A percentile compares a stretch with the other conserved stretches of the same genome.
Conservation (phyloP, 2,113 vertebrate species). For the Eptesicus fuscus region DNA sequence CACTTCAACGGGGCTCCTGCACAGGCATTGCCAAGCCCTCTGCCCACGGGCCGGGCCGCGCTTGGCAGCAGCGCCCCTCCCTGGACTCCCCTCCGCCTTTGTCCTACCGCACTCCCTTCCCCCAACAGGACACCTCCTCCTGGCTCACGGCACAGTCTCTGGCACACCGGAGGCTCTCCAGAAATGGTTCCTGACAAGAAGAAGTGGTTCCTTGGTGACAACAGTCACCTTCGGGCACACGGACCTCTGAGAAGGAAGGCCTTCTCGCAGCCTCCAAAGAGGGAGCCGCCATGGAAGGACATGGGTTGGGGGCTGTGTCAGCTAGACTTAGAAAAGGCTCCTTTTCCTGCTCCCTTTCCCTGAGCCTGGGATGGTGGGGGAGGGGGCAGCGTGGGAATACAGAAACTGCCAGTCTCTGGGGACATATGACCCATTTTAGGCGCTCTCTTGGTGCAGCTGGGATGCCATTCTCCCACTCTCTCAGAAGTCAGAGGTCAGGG, state of each 20-base stretch:
- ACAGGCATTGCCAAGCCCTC: conserved; percentile 38
- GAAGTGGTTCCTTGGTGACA: not conserved
- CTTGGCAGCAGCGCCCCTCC: not conserved
- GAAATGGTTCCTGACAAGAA: not conserved
- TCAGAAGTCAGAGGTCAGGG: conserved; percentile 38
- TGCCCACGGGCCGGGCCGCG: not conserved
- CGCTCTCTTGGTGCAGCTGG: conserved; percentile 21
- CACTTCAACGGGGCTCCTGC: conserved; percentile 37
- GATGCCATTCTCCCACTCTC: conserved; percentile 19
- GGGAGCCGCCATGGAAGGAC: not conserved
- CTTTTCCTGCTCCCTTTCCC: not conserved
- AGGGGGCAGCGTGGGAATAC: not conserved
- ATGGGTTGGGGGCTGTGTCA: not conserved
- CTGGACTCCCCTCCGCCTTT: conserved; percentile 15
- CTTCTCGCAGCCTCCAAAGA: not conserved
- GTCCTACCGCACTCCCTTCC: not conserved
- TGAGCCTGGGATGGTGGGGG: not conserved
- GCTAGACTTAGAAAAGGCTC: not conserved
- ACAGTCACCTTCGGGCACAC: not conserved
- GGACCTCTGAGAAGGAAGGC: not conserved
- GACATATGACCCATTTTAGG: conserved; percentile 55
- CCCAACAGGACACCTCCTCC: not conserved
- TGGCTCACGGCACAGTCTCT: not conserved
- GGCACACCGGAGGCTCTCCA: not conserved
- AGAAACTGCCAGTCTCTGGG: conserved; percentile 5